Percentiles rank a stretch among this genome's conserved stretches.
phyloP scores from a whole-genome alignment of 2,888 invertebrate species.

The Ptilodon capucinus region DNA sequence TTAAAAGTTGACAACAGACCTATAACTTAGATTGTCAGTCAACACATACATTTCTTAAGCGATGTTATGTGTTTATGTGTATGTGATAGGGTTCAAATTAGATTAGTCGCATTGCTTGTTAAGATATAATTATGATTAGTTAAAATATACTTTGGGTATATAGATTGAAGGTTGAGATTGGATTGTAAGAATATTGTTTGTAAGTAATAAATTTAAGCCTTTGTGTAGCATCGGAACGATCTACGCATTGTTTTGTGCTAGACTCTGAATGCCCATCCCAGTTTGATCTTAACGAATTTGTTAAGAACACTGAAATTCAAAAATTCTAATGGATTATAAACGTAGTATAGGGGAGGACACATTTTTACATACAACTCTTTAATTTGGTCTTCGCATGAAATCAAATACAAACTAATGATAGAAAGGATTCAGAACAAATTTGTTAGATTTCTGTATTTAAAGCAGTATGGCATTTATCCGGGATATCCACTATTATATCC shows the following conservation, averaged over 20 bases:
- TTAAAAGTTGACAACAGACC: neutral
- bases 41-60: neutral
- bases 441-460: no score
- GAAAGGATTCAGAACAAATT: no score
- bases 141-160: neutral
- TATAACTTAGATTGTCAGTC: neutral
- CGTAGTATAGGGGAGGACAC: no score
- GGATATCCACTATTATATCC: no score
- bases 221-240: conserved; percentile 30
- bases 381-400: no score
- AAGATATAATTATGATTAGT: neutral
- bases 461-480: no score
- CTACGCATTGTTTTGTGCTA: conserved; percentile 18
- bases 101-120: conserved; percentile 1
- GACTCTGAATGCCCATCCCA: conserved; percentile 9
- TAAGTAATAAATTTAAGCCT: conserved; percentile 33
- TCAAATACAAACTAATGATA: no score
- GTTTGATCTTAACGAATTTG: conserved; percentile 1
- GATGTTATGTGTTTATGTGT: conserved; percentile 6
- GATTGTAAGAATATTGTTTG: neutral
- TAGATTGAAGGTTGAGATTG: neutral
- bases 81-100: conserved; percentile 18
- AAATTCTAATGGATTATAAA: no score
- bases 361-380: no score
- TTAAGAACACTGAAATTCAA: neutral